Evolutionary conservation across 2,113 vertebrate genomes (phyloP).

Genomic region (Cavia porcellus): DNA sequence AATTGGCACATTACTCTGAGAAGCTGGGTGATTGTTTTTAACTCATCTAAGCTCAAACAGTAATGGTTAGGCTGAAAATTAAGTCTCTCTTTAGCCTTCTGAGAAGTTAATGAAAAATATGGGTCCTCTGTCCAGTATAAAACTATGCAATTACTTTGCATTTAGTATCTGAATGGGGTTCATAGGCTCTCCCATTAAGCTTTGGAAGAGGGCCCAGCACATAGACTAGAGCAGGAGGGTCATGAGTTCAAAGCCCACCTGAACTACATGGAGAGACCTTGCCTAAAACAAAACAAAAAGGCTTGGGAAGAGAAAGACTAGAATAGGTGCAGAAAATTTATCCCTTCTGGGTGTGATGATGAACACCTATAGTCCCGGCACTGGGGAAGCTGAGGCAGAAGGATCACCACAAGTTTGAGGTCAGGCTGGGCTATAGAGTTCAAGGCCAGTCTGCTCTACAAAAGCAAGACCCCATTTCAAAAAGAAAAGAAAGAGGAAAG

Average conservation of each 20-base stretch:
- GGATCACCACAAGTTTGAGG: not conserved
- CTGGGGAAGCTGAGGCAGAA: not conserved
- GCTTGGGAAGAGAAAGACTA: not conserved
- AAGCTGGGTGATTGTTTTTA: not conserved
- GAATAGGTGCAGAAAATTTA: not conserved
- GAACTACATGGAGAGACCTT: not conserved
- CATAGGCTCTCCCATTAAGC: not conserved
- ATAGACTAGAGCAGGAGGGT: too few species aligned
- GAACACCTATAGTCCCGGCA: not conserved
- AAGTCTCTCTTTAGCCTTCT: not conserved
- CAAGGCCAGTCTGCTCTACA: not conserved
- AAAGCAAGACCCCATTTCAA: not conserved
- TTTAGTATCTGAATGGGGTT: not conserved
- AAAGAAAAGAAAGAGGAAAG: not conserved
- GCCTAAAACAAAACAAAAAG: not conserved
- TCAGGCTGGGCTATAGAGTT: not conserved
- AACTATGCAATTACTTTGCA: not conserved
- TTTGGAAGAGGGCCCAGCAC: not conserved
- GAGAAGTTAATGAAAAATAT: conserved; percentile 1
- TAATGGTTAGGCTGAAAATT: not conserved
- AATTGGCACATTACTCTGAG: not conserved
- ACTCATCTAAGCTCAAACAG: not conserved
- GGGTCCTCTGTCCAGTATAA: not conserved
- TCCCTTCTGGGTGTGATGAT: not conserved
- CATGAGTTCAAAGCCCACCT: not conserved